Evolutionary conservation across 2,113 vertebrate species (phyloP).

Genomic region (Gymnocephalus cernua): DNA sequence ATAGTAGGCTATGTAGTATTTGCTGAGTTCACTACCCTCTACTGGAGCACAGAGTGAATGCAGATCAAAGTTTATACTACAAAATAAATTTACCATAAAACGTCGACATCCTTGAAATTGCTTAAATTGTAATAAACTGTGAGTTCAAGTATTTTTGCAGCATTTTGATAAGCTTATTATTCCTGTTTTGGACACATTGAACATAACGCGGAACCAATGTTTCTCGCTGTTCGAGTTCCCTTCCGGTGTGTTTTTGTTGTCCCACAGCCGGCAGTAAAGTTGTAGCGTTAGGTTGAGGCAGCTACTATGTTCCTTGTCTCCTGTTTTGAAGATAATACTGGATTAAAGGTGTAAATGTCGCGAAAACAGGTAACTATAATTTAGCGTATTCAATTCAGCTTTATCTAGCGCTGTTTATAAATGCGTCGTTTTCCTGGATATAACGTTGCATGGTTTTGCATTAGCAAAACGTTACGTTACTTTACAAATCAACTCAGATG

Average conservation of each 20-base stretch:
- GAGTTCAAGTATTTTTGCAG: background rate
- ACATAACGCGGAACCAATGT: constrained; percentile 46
- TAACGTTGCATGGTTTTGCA: no score
- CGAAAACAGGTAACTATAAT: background rate
- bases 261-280: constrained; percentile 8
- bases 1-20: no score
- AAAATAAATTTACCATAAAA: background rate
- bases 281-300: background rate
- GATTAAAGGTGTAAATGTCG: background rate
- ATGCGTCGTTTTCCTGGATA: background rate
- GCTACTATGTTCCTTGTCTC: background rate
- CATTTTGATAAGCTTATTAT: background rate
- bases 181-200: background rate
- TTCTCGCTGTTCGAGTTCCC: constrained; percentile 36
- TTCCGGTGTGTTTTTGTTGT: constrained; percentile 60
- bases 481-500: no score
- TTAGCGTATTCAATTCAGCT: background rate
- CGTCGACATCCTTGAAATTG: accelerated
- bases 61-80: background rate
- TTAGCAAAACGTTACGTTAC: no score
- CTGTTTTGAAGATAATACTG: background rate
- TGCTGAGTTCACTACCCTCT: constrained; percentile 50
- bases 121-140: no score
- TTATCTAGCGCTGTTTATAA: background rate
- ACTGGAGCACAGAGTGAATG: constrained; percentile 25